Base-by-base conservation (phyloP, 2,797 vertebrate genomes). In the Ciconia nigra region DNA sequence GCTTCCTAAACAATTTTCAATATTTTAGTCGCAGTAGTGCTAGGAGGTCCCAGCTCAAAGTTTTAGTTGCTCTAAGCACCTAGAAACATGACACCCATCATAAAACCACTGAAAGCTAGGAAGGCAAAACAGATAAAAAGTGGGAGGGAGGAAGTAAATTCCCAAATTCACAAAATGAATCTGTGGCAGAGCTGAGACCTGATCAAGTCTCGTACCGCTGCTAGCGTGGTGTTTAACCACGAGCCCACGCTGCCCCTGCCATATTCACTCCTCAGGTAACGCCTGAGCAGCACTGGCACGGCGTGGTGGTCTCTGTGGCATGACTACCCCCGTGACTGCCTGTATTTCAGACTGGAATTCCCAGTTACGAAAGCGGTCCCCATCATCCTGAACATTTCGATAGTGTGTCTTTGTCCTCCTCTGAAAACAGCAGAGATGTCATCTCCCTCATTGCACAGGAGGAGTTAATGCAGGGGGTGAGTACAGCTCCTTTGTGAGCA, bases 171-270 rank as follows among this genome's bases (percentile, higher is more conserved):
- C 33, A 41, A 31, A 57, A 13, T n/a, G 77, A 57, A 49, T 42
- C 44, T 84, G 37, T 83, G 70, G 47, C 70, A 42, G 25, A 84
- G 42, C 41, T 61, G 73, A 83, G 69, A 46, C 44, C 19, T 29
- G 51, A n/a, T 76, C 15, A 46, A 14, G 44, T 76, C 19, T 90
- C 57, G 24, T n/a, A 1, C 10, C 29, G 4, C 26, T 37, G 42
- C 55, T 74, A 5, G 13, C 0, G 0, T 37, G 26, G 37, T n/a
- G 8, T 62, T 79, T 58, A 65, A 41, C 31, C 7, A 5, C 0
- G 2, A 76, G n/a, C 37, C 28, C 41, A 6, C 2, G 0, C n/a
- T 49, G 28, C 11, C n/a, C 17, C 20, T 83, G 31, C 17, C 2
- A 2, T 26, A 14, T 31, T 67, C n/a, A n/a, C 12, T 19, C 25